phyloP scores from a whole-genome alignment of 2,113 vertebrate species.

The Phainopepla nitens region DNA sequence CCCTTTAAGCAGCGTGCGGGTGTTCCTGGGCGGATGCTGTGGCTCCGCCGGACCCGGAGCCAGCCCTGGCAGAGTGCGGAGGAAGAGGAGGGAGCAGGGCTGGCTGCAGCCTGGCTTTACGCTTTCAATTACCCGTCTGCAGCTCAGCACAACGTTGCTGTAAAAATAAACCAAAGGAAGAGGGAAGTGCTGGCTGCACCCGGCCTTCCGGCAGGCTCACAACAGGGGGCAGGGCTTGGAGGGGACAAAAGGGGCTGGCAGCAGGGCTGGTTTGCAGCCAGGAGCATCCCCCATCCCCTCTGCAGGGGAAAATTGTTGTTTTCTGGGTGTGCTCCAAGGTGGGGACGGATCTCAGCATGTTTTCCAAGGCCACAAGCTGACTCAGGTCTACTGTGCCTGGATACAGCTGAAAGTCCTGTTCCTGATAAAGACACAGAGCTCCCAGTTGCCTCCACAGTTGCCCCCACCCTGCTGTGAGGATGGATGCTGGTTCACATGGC shows the following conservation, averaged over 20 bases:
- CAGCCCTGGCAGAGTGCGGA: not conserved
- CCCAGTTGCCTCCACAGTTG: too few species aligned
- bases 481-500: not conserved
- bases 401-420: not conserved
- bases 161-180: not conserved
- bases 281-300: not conserved
- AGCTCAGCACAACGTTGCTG: not conserved
- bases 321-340: not conserved
- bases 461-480: not conserved
- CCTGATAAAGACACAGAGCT: not conserved
- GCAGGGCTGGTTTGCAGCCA: not conserved
- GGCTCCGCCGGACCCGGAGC: accelerated
- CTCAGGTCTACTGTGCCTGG: accelerated
- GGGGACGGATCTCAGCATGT: accelerated
- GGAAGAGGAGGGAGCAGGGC: not conserved
- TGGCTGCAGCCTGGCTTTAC: not conserved
- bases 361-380: not conserved
- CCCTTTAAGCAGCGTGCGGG: accelerated
- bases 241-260: accelerated
- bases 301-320: accelerated
- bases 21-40: not conserved
- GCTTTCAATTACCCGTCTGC: not conserved
- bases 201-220: accelerated
- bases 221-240: not conserved
- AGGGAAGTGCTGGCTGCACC: not conserved